phyloP scores from a whole-genome alignment of 2,797 vertebrate genomes.

The Dermochelys coriacea region DNA sequence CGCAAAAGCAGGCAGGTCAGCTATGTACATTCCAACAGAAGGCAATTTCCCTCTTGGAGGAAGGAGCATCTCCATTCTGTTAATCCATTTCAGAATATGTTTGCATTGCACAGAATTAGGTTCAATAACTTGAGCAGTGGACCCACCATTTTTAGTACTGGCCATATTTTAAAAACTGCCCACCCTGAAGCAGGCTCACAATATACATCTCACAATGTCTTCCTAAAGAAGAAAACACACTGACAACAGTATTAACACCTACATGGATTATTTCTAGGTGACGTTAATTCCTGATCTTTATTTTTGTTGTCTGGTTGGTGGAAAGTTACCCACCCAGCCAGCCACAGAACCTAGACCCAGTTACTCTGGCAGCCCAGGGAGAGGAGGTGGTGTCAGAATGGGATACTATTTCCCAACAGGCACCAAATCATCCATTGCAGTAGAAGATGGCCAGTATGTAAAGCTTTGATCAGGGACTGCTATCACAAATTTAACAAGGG shows the following conservation, averaged over 20 bases:
- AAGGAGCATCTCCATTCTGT: neutral
- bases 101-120: slow-evolving; percentile 13
- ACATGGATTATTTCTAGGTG: neutral
- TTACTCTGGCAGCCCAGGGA: neutral
- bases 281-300: neutral
- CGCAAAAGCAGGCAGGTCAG: accelerated
- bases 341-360: neutral
- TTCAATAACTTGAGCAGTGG: neutral
- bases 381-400: neutral
- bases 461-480: neutral
- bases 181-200: neutral
- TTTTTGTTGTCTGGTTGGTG: accelerated
- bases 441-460: accelerated
- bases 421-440: accelerated
- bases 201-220: neutral
- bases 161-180: slow-evolving; percentile 19
- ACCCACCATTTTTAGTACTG: slow-evolving; percentile 55
- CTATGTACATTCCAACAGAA: accelerated
- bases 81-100: neutral
- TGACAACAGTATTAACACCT: neutral
- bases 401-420: accelerated
- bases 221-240: neutral
- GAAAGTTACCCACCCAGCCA: accelerated
- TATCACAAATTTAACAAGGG: accelerated
- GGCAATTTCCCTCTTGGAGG: accelerated